A percentile compares a stretch with the other conserved stretches of the same genome.
phyloP scores from a whole-genome alignment of 2,888 invertebrate species.

The Xylophagus ater region DNA sequence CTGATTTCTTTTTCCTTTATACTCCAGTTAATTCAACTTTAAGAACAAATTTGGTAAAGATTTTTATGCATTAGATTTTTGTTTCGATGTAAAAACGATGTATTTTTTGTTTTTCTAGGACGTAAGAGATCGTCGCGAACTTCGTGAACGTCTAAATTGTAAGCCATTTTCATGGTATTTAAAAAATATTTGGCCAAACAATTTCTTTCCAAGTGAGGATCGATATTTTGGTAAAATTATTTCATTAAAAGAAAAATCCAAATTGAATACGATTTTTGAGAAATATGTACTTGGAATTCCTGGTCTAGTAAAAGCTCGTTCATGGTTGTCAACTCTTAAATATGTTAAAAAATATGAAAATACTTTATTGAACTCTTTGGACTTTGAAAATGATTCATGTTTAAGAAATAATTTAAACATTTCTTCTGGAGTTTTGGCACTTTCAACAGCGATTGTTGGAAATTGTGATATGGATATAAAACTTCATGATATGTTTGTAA shows the following conservation, averaged over 20 bases:
- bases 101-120: conserved; percentile 40
- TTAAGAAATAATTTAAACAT: conserved; percentile 27
- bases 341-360: conserved; percentile 27
- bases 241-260: conserved; percentile 31
- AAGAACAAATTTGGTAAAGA: conserved; percentile 21
- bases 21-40: conserved; percentile 49
- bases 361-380: conserved; percentile 25
- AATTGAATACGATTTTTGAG: conserved; percentile 27
- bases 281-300: conserved; percentile 29
- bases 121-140: conserved; percentile 50
- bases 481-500: conserved; percentile 55
- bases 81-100: background rate
- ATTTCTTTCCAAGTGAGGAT: conserved; percentile 82
- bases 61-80: too few relatives aligned
- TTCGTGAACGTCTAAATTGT: conserved; percentile 64
- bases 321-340: conserved; percentile 28
- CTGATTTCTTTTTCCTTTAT: conserved; percentile 80
- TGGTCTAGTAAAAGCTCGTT: conserved; percentile 23
- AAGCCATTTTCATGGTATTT: conserved; percentile 90
- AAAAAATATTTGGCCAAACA: conserved; percentile 89
- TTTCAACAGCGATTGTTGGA: conserved; percentile 29
- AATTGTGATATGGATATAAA: conserved; percentile 30
- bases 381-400: conserved; percentile 31
- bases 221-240: conserved; percentile 81
- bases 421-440: conserved; percentile 18